phyloP scores from a whole-genome alignment of 2,888 invertebrate species.

The Altica lythri region DNA sequence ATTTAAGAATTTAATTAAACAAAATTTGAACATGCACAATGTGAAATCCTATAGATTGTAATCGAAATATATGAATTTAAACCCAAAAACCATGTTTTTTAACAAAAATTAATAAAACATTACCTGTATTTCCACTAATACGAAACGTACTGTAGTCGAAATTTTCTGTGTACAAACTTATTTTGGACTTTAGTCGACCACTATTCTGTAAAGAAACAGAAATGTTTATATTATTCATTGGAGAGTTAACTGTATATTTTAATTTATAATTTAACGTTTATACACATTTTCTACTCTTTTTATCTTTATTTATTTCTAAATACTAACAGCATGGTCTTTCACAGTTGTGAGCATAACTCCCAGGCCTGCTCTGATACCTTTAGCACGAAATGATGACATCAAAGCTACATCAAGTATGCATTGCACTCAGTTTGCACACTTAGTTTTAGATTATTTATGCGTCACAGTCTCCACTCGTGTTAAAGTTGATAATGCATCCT shows the following conservation, averaged over 20 bases:
- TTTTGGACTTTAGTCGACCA: neutral
- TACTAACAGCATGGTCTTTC: constrained; percentile 22
- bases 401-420: constrained; percentile 57
- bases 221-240: too few species aligned
- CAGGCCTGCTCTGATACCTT: constrained; percentile 50
- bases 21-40: too few species aligned
- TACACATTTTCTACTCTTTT: constrained; percentile 23
- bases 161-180: neutral
- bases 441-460: constrained; percentile 20
- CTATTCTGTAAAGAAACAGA: too few species aligned
- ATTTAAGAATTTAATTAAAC: too few species aligned
- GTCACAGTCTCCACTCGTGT: too few species aligned
- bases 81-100: too few species aligned
- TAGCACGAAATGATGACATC: constrained; percentile 50
- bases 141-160: too few species aligned
- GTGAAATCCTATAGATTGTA: too few species aligned
- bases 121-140: too few species aligned
- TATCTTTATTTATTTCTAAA: constrained; percentile 1
- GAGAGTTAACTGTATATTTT: constrained; percentile 12
- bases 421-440: constrained; percentile 23
- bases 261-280: constrained; percentile 31
- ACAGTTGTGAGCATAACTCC: constrained; percentile 33
- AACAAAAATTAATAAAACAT: too few species aligned
- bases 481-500: too few species aligned
- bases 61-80: too few species aligned